A percentile compares a stretch with the other conserved stretches of the same genome.
These are phyloP conservation scores for Pimephales promelas DNA, from an alignment of 2,113 vertebrate species.

Conservation along the genomic window DNA sequence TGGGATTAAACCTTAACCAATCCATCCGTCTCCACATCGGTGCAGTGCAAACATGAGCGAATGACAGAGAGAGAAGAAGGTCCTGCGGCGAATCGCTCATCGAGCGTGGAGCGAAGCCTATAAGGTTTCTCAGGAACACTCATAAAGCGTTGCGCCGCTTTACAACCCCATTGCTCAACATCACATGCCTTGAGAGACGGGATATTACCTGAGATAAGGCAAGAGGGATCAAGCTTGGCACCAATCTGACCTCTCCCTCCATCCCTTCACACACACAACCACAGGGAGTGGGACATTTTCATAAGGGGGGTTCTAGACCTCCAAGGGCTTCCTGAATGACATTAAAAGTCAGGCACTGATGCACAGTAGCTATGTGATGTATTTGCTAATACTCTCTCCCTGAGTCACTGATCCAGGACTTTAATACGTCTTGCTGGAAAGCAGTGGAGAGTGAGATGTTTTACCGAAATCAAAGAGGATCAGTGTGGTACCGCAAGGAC, in stretches of 20 bases:
- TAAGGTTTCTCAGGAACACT: slow-evolving; percentile 64
- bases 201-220: slow-evolving; percentile 78
- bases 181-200: slow-evolving; percentile 73
- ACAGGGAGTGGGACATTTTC: slow-evolving; percentile 36
- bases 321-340: slow-evolving; percentile 50
- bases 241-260: slow-evolving; percentile 52
- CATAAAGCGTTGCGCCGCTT: slow-evolving; percentile 72
- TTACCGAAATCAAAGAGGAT: slow-evolving; percentile 57
- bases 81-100: slow-evolving; percentile 52
- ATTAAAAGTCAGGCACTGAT: slow-evolving; percentile 55
- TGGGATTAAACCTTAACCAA: slow-evolving; percentile 6
- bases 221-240: slow-evolving; percentile 62
- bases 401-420: slow-evolving; percentile 36
- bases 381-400: slow-evolving; percentile 50
- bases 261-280: slow-evolving; percentile 27
- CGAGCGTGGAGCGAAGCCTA: slow-evolving; percentile 43
- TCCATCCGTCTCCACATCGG: background rate
- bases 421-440: slow-evolving; percentile 4
- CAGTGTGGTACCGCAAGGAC: slow-evolving; percentile 56
- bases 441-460: background rate
- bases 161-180: slow-evolving; percentile 75
- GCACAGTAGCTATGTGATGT: slow-evolving; percentile 53
- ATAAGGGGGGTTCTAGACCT: slow-evolving; percentile 45
- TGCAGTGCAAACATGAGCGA: slow-evolving; percentile 3
- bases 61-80: slow-evolving; percentile 16